Conservation (phyloP, 2,797 vertebrate genomes). For the Melanotaenia parkinsoni region DNA sequence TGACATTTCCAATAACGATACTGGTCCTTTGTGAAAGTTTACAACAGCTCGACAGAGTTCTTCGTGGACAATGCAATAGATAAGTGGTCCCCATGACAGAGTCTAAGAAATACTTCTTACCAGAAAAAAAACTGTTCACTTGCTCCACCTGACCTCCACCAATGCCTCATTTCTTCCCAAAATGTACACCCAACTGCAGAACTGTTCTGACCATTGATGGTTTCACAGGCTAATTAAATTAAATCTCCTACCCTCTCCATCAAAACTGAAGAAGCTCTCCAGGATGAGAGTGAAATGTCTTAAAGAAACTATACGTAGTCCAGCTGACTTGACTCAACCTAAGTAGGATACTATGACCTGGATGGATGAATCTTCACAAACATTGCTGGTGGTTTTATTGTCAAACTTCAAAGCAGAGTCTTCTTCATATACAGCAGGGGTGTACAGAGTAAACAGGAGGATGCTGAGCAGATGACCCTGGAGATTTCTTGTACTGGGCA, state of each 20-base stretch:
- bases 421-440: neutral
- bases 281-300: neutral
- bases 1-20: no score
- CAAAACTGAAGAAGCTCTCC: neutral
- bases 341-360: neutral
- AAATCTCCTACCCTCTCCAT: neutral
- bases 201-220: neutral
- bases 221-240: neutral
- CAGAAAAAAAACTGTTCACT: neutral
- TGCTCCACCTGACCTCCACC: neutral
- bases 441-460: neutral
- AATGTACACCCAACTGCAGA: neutral
- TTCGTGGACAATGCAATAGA: neutral
- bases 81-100: neutral
- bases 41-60: neutral
- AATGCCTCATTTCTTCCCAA: neutral
- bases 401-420: neutral
- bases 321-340: neutral
- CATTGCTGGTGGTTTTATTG: neutral
- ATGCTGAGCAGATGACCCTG: neutral
- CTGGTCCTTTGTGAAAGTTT: neutral
- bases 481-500: neutral
- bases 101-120: neutral
- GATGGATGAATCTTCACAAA: neutral
- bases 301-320: neutral